Conservation (phyloP, 92 coral and sea anemone species). For the Phenganax stokvisi region DNA sequence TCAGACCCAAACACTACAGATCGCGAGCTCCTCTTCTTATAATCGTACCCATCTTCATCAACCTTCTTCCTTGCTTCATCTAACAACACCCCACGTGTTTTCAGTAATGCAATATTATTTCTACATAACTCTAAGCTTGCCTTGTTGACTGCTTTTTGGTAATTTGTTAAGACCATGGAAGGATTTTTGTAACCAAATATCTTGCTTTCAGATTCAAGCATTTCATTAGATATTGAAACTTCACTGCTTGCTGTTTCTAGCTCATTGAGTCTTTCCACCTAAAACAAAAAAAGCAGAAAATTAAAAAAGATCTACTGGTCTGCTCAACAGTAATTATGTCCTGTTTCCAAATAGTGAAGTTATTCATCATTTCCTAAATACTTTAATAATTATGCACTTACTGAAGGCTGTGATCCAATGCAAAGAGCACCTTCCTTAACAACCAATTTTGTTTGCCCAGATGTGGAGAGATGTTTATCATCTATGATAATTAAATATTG, state of each 20-base stretch:
- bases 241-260: background rate
- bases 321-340: too few species aligned
- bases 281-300: too few species aligned
- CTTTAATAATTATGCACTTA: background rate
- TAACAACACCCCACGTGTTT: slow-evolving; percentile 33
- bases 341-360: too few species aligned
- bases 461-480: background rate
- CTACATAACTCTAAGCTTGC: slow-evolving; percentile 32
- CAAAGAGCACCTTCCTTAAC: background rate
- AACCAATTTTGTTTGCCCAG: slow-evolving; percentile 5
- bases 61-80: slow-evolving; percentile 42
- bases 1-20: slow-evolving; percentile 21
- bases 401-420: background rate
- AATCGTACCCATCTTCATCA: slow-evolving; percentile 32
- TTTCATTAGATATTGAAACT: background rate
- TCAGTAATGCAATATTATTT: slow-evolving; percentile 27
- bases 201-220: background rate
- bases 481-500: slow-evolving; percentile 1
- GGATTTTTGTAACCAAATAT: slow-evolving; percentile 23
- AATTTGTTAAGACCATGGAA: slow-evolving; percentile 6
- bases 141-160: slow-evolving; percentile 40
- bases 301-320: too few species aligned
- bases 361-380: too few species aligned
- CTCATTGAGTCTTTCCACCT: too few species aligned
- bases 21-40: slow-evolving; percentile 42